These are phyloP conservation scores for Mesocricetus auratus DNA, from an alignment of 2,113 vertebrate species.

Conservation along the genomic window DNA sequence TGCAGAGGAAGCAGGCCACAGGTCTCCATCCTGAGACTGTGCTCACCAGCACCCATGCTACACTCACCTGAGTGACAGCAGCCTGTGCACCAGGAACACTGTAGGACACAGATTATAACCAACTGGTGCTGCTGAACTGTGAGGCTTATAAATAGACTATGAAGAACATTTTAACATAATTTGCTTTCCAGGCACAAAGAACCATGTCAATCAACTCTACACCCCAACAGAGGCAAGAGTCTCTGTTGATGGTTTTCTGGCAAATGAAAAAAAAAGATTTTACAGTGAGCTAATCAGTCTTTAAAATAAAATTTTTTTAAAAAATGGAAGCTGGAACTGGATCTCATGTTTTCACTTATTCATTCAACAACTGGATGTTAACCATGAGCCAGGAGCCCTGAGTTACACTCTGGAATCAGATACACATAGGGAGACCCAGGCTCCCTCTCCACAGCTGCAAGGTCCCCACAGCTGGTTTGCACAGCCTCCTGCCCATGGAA, in stretches of 20 bases:
- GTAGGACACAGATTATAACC: not conserved
- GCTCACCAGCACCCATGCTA: too few relatives aligned
- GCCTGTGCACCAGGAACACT: fast-evolving
- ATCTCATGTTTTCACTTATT: not conserved
- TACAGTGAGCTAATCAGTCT: slow-evolving; percentile 38
- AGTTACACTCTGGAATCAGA: too few relatives aligned
- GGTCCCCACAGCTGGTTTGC: fast-evolving
- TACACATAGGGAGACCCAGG: not conserved
- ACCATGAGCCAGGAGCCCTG: not conserved
- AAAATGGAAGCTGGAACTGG: not conserved
- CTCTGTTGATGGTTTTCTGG: slow-evolving; percentile 59
- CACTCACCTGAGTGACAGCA: not conserved
- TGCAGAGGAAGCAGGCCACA: fast-evolving
- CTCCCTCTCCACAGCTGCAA: too few relatives aligned
- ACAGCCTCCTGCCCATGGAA: not conserved
- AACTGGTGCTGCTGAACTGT: not conserved
- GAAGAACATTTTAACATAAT: slow-evolving; percentile 49
- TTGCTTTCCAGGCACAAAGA: slow-evolving; percentile 70
- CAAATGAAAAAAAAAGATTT: slow-evolving; percentile 40
- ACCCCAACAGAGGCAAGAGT: not conserved
- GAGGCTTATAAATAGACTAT: not conserved
- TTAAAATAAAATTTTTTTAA: not conserved
- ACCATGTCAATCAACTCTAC: slow-evolving; percentile 51
- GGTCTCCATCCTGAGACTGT: fast-evolving
- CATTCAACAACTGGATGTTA: not conserved